These are phyloP conservation scores for Stomatorhinus ivindoensis DNA, from an alignment of 2,113 vertebrate species.

Conservation along the genomic window DNA sequence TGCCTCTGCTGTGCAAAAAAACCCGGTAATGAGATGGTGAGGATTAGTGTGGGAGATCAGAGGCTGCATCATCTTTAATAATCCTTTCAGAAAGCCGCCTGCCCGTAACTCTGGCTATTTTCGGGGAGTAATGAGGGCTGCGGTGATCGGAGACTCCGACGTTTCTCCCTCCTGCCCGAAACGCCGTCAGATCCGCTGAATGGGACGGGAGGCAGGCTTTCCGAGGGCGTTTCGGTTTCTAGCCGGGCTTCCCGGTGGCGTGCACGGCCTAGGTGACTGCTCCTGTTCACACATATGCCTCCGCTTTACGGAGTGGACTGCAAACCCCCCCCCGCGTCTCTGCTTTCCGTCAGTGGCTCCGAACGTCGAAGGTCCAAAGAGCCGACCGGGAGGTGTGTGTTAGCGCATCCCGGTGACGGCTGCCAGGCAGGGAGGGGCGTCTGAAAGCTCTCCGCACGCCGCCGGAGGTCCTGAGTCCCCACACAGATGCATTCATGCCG, in stretches of 20 bases:
- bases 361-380: not conserved
- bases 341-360: constrained; percentile 6
- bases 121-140: not conserved
- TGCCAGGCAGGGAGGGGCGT: not conserved
- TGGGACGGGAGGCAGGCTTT: not conserved
- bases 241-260: not conserved
- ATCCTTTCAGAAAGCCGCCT: not conserved
- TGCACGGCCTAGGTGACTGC: not conserved
- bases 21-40: not conserved
- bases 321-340: not conserved
- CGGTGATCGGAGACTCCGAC: not conserved
- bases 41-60: not conserved
- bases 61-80: not conserved
- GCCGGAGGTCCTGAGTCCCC: not conserved
- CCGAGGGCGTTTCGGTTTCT: no score
- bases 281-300: constrained; percentile 4
- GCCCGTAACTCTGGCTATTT: not conserved
- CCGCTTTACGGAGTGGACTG: not conserved
- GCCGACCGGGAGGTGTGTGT: not conserved
- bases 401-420: not conserved
- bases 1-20: not conserved
- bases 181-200: not conserved
- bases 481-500: not conserved
- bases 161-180: not conserved
- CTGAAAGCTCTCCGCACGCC: not conserved